These are phyloP conservation scores for Varroa destructor DNA, from an alignment of 1,140 invertebrate species.

Conservation along the genomic window DNA sequence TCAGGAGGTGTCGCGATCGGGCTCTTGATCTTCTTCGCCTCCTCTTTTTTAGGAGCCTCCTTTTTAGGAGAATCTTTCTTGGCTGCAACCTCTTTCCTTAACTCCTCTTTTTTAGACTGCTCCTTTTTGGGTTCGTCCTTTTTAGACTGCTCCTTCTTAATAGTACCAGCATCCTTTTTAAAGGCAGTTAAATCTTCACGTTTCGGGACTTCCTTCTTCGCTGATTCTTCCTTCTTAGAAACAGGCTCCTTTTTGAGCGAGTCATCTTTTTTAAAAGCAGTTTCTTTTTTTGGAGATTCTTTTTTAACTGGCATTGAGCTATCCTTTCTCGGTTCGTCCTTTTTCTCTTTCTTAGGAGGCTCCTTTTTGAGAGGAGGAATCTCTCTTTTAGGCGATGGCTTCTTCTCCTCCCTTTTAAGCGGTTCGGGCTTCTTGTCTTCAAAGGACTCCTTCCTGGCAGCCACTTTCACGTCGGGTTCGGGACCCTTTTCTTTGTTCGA, in stretches of 20 bases:
- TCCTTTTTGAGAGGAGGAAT: slow-evolving; percentile 48
- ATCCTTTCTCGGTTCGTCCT: slow-evolving; percentile 33
- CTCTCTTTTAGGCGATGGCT: slow-evolving; percentile 43
- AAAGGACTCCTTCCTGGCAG: too few relatives aligned
- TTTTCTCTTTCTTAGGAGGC: slow-evolving; percentile 42
- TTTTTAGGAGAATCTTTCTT: slow-evolving; percentile 49
- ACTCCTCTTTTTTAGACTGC: neutral
- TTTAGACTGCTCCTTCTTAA: neutral
- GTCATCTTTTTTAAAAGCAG: slow-evolving; percentile 41
- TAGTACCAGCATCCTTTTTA: neutral
- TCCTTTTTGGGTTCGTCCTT: slow-evolving; percentile 4
- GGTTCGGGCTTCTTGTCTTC: neutral
- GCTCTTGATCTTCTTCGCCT: slow-evolving; percentile 24
- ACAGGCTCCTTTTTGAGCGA: neutral
- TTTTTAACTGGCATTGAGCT: neutral
- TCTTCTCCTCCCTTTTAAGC: slow-evolving; percentile 21
- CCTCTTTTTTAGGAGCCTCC: slow-evolving; percentile 39
- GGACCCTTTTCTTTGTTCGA: too few relatives aligned
- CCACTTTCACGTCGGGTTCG: too few relatives aligned
- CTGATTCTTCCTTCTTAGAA: slow-evolving; percentile 9
- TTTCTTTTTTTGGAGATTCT: slow-evolving; percentile 38
- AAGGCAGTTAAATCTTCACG: neutral
- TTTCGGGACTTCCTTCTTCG: neutral
- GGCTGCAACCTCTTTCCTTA: slow-evolving; percentile 41
- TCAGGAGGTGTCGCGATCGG: slow-evolving; percentile 10